These are phyloP conservation scores for Limnothrissa miodon DNA, from an alignment of 2,113 vertebrate genomes.

Conservation along the genomic window DNA sequence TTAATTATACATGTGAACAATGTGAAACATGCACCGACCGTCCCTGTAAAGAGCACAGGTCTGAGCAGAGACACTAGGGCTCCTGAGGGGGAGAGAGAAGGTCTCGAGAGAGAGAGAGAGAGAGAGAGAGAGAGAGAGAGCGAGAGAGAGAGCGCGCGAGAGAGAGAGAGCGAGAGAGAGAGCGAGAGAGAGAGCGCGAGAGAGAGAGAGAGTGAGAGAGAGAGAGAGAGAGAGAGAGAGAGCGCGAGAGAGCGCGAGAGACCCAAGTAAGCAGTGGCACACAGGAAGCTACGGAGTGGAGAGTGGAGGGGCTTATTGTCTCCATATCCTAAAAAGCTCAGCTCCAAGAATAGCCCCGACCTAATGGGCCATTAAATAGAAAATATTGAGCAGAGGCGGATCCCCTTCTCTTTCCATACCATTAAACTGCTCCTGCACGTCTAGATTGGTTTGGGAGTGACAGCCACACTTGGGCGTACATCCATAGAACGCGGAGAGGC, in stretches of 20 bases:
- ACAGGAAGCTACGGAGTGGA: background rate
- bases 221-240: background rate
- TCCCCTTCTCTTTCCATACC: slow-evolving; percentile 60
- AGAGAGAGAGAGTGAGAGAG: background rate
- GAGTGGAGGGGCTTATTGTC: slow-evolving; percentile 21
- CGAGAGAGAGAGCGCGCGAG: background rate
- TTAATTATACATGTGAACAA: background rate
- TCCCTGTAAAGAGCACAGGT: background rate
- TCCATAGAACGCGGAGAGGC: background rate
- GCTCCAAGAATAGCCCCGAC: slow-evolving; percentile 59
- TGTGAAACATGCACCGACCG: background rate
- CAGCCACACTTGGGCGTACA: slow-evolving; percentile 16
- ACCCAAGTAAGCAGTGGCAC: no score
- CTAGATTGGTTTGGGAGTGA: slow-evolving; percentile 60
- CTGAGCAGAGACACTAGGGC: background rate
- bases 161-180: background rate
- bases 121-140: background rate
- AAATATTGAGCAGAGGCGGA: slow-evolving; percentile 53
- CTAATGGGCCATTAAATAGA: slow-evolving; percentile 73
- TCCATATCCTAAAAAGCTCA: slow-evolving; percentile 51
- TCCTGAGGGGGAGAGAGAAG: no score
- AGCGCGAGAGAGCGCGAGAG: background rate
- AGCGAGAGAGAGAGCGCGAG: background rate
- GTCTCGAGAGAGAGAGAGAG: slow-evolving; percentile 13
- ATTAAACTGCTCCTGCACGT: slow-evolving; percentile 63